These are phyloP conservation scores for Drosophila leonis DNA, from an alignment of 2,888 invertebrate genomes.

Conservation along the genomic window DNA sequence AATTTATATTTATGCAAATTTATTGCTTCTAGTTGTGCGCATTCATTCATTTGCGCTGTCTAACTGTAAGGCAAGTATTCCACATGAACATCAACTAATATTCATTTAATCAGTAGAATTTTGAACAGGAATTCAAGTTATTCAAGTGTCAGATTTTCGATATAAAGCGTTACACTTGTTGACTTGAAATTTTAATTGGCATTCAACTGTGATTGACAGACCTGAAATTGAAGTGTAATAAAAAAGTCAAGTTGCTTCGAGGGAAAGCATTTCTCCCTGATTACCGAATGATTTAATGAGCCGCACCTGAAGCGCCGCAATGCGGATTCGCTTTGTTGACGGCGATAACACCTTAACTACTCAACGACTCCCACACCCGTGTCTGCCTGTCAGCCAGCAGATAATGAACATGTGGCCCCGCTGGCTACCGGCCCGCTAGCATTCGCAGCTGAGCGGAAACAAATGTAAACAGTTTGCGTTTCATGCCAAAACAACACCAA, in stretches of 20 bases:
- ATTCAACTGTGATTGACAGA: slow-evolving; percentile 61
- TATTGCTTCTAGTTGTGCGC: not conserved
- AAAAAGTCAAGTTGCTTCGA: slow-evolving; percentile 18
- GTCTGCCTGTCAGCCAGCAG: slow-evolving; percentile 18
- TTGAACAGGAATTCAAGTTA: not conserved
- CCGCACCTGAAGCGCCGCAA: slow-evolving; percentile 59
- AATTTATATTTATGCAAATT: slow-evolving; percentile 45
- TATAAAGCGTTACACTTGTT: not conserved
- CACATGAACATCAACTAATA: not conserved
- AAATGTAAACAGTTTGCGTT: slow-evolving; percentile 78
- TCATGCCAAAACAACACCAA: slow-evolving; percentile 50
- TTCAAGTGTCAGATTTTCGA: not conserved
- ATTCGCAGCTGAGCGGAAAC: slow-evolving; percentile 46
- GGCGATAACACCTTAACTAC: slow-evolving; percentile 33
- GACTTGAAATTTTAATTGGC: slow-evolving; percentile 61
- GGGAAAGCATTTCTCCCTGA: slow-evolving; percentile 47
- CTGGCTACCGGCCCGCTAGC: slow-evolving; percentile 10
- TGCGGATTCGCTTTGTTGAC: slow-evolving; percentile 35
- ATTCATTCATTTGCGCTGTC: not conserved
- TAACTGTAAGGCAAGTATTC: not conserved
- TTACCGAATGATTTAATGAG: slow-evolving; percentile 73
- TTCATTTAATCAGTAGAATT: not conserved
- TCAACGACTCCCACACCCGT: slow-evolving; percentile 1
- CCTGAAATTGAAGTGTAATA: slow-evolving; percentile 18
- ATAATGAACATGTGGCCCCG: slow-evolving; percentile 28